phyloP scores from a whole-genome alignment of 2,888 invertebrate species.

The Mesorhabditis spiculigera region DNA sequence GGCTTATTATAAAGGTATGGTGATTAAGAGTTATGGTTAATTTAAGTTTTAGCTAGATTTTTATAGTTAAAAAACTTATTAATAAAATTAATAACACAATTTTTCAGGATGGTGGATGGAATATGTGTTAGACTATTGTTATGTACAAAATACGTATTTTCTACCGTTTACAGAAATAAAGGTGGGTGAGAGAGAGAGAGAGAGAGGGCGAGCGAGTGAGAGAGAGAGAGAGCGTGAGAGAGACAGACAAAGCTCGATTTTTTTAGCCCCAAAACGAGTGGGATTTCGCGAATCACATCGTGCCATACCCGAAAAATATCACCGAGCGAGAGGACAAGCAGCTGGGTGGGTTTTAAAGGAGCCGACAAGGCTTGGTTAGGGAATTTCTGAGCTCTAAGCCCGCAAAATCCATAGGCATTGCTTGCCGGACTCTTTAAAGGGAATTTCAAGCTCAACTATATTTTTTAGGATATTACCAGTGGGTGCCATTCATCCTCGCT shows the following conservation, averaged over 20 bases:
- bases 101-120: conserved; percentile 59
- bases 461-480: conserved; percentile 49
- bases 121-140: conserved; percentile 64
- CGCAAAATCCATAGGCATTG: no score
- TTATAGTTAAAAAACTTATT: background rate
- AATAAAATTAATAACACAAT: background rate
- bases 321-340: conserved; percentile 59
- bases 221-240: background rate
- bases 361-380: background rate
- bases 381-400: no score
- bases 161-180: conserved; percentile 60
- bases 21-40: no score
- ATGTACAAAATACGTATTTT: conserved; percentile 64
- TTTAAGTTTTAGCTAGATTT: no score
- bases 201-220: background rate
- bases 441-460: background rate
- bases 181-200: conserved; percentile 11
- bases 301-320: conserved; percentile 59
- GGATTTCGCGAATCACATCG: conserved; percentile 51
- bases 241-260: background rate
- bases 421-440: no score
- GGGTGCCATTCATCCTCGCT: conserved; percentile 57
- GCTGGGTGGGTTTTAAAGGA: conserved; percentile 48
- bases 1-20: conserved; percentile 61
- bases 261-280: conserved; percentile 36